phyloP scores from a whole-genome alignment of 2,113 vertebrate genomes.

The Thamnaconus septentrionalis region DNA sequence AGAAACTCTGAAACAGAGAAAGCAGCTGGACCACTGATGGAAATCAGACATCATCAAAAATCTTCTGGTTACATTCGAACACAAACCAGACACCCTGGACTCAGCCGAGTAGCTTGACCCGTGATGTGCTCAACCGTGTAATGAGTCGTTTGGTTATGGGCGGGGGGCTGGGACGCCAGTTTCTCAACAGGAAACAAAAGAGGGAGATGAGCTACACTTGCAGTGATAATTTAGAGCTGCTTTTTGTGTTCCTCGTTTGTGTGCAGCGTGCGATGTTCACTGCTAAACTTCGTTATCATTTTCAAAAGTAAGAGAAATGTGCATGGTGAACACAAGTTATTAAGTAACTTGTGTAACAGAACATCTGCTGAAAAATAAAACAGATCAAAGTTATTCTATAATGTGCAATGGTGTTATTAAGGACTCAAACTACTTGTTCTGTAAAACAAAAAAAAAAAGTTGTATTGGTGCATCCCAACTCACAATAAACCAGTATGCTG shows the following conservation, averaged over 20 bases:
- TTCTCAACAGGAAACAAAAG: constrained; percentile 39
- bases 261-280: not conserved
- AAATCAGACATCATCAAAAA: constrained; percentile 73
- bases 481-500: too few species aligned
- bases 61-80: constrained; percentile 63
- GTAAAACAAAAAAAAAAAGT: too few species aligned
- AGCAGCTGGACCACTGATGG: constrained; percentile 51
- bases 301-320: too few species aligned
- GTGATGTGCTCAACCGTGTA: constrained; percentile 64
- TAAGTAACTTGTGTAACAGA: too few species aligned
- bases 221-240: constrained; percentile 29
- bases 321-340: too few species aligned
- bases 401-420: too few species aligned
- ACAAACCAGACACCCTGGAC: constrained; percentile 72
- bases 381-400: too few species aligned
- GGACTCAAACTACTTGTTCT: too few species aligned
- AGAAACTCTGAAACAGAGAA: constrained; percentile 45
- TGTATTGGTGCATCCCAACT: too few species aligned
- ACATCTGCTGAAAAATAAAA: too few species aligned
- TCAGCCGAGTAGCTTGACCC: constrained; percentile 67
- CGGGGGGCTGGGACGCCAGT: constrained; percentile 41
- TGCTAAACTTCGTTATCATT: not conserved
- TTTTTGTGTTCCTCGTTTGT: constrained; percentile 13
- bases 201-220: constrained; percentile 36
- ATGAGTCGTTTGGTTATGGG: constrained; percentile 61